These are phyloP conservation scores for Creontiades dilutus DNA, from an alignment of 2,888 invertebrate species.

Conservation along the genomic window DNA sequence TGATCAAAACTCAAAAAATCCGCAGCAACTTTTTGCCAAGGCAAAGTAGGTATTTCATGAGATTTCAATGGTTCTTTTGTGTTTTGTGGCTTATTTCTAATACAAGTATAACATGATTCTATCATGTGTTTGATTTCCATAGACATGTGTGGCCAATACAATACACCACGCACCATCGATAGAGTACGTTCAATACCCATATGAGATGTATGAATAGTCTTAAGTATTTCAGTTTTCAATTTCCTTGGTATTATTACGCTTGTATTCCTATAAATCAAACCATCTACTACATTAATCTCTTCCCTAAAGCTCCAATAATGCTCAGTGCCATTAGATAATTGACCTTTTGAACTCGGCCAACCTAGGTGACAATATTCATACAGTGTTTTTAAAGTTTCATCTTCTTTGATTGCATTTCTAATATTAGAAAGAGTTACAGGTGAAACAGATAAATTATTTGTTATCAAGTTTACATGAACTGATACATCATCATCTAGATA, in stretches of 20 bases:
- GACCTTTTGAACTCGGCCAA: too few relatives aligned
- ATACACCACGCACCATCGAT: neutral
- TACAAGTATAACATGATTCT: neutral
- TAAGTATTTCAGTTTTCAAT: neutral
- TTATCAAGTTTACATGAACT: too few relatives aligned
- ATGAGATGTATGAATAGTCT: neutral
- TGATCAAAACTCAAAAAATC: neutral
- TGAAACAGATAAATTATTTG: too few relatives aligned
- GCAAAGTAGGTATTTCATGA: neutral
- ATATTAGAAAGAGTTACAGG: too few relatives aligned
- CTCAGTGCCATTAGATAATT: too few relatives aligned
- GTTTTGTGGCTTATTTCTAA: too few relatives aligned
- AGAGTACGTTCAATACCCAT: neutral
- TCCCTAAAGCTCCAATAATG: neutral
- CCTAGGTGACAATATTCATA: too few relatives aligned
- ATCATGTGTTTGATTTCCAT: neutral
- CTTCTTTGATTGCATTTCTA: too few relatives aligned
- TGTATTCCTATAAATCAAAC: neutral
- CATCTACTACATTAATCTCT: neutral
- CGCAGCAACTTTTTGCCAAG: neutral
- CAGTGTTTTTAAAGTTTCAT: too few relatives aligned
- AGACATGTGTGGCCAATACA: slow-evolving; percentile 16
- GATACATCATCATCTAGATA: too few relatives aligned
- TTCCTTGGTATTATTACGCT: neutral
- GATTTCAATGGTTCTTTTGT: neutral